These are phyloP conservation scores for Gallinago media DNA, from an alignment of 2,113 vertebrate genomes.

Conservation along the genomic window DNA sequence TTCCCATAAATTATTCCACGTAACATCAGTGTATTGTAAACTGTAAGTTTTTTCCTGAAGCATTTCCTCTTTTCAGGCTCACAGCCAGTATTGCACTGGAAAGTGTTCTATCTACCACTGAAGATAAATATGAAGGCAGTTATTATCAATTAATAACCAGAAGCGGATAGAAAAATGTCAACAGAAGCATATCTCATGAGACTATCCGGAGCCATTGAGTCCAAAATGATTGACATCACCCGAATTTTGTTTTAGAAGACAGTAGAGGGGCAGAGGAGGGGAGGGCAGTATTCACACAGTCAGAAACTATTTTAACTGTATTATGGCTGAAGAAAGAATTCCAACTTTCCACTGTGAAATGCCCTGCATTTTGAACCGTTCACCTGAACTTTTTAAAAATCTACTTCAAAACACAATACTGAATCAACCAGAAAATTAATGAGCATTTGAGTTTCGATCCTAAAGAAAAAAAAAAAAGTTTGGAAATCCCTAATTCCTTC, in stretches of 20 bases:
- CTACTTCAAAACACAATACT: not conserved
- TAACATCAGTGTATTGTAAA: not conserved
- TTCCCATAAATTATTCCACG: not conserved
- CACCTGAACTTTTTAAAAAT: not conserved
- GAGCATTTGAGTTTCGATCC: not conserved
- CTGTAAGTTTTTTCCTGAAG: not conserved
- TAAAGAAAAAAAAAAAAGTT: not conserved
- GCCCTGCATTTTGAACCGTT: not conserved
- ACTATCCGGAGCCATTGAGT: fast-evolving
- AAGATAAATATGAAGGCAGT: not conserved
- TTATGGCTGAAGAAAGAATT: not conserved
- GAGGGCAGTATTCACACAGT: not conserved
- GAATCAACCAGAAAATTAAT: not conserved
- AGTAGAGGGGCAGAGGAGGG: not conserved
- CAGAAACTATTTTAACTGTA: not conserved
- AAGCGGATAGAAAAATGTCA: not conserved
- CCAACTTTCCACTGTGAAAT: not conserved
- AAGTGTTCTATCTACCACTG: not conserved
- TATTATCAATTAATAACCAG: not conserved
- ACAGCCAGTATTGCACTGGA: not conserved
- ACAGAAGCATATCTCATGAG: not conserved
- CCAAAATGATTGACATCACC: not conserved
- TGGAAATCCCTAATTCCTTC: not conserved
- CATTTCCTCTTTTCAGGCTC: not conserved
- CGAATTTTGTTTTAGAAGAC: not conserved